Evolutionary conservation across 2,797 vertebrate genomes (phyloP), one percentile per base, ranked within the genome.

Genomic region (Peromyscus attwateri): DNA sequence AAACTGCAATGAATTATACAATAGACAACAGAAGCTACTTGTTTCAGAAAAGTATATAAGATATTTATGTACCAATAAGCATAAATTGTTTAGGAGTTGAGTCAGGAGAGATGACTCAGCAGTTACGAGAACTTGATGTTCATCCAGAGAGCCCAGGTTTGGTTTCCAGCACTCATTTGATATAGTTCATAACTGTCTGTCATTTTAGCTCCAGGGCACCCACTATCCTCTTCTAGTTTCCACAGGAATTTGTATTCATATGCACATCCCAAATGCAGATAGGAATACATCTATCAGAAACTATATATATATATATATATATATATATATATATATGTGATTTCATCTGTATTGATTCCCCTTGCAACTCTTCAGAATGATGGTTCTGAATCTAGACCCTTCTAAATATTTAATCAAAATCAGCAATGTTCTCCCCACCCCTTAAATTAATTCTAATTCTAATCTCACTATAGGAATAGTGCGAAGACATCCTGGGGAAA

Each of bases 1-100:
- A 95, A 95, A 89, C 12, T 77, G 9, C 12, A 94, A 85, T 23
- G 37, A 95, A 87, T 83, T 46, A 73, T 19, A 16, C 6, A 88
- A 79, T 13, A 91, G 60, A 73, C 84, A 97, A 92, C 27, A 77
- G 11, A 92, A 2, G 16, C 10, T 4, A 87, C 8, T 55, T 60
- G 68, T 77, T 95, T 94, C 52, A 55, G 46, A 70, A 1, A 93
- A 90, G 87, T 82, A 80, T 5, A 64, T 77, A 49, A 87, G 85
- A 70, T 83, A 37, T 80, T 93, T 89, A 43, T 43, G 1, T 8
- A 52, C 66, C 73, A 89, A 66, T n/a, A 83, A 71, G 1, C 25
- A 9, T 82, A 71, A 84, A 89, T 68, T 68, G 75, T 57, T 95
- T 87, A 94, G 5, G 10, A 71, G n/a, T 70, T 57, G 37, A 17